Conservation (phyloP, 2,888 invertebrate species). For the Lasioglossum malachurum region DNA sequence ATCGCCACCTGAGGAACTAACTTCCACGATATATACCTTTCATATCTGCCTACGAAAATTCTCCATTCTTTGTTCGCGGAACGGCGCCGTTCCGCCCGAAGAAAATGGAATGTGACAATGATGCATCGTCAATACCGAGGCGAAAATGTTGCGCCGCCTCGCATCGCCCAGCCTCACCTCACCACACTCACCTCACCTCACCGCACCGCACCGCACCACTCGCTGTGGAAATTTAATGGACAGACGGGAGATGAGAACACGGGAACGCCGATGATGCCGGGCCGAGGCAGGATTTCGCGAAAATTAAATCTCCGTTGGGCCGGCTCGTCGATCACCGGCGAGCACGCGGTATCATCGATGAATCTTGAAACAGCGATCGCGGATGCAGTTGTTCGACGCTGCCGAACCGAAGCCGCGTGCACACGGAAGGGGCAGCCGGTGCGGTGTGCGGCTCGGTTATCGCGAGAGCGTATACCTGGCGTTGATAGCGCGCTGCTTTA, state of each 20-base stretch:
- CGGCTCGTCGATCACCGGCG: slow-evolving; percentile 15
- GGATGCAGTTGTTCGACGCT: slow-evolving; percentile 33
- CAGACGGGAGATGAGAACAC: background rate
- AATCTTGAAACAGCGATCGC: slow-evolving; percentile 30
- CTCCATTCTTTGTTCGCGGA: slow-evolving; percentile 32
- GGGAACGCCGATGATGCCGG: background rate
- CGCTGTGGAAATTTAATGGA: background rate
- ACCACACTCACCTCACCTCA: background rate
- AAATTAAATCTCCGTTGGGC: slow-evolving; percentile 5
- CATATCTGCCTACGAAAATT: slow-evolving; percentile 57
- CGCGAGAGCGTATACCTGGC: slow-evolving; percentile 36
- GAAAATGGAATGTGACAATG: slow-evolving; percentile 49
- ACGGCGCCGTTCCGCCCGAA: slow-evolving; percentile 30
- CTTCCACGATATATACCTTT: slow-evolving; percentile 48
- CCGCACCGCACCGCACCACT: background rate
- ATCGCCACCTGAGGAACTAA: slow-evolving; percentile 69
- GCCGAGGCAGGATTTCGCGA: background rate
- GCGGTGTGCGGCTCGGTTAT: slow-evolving; percentile 28
- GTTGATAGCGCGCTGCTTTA: slow-evolving; percentile 51
- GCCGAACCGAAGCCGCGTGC: slow-evolving; percentile 31
- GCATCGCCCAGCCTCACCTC: background rate
- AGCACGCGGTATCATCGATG: slow-evolving; percentile 12
- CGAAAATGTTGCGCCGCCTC: background rate
- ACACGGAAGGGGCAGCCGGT: background rate
- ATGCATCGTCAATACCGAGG: slow-evolving; percentile 48